Percentiles rank a stretch among this genome's conserved stretches.
Conservation (phyloP, 2,888 invertebrate genomes). For the Leptopilina drosophilae region DNA sequence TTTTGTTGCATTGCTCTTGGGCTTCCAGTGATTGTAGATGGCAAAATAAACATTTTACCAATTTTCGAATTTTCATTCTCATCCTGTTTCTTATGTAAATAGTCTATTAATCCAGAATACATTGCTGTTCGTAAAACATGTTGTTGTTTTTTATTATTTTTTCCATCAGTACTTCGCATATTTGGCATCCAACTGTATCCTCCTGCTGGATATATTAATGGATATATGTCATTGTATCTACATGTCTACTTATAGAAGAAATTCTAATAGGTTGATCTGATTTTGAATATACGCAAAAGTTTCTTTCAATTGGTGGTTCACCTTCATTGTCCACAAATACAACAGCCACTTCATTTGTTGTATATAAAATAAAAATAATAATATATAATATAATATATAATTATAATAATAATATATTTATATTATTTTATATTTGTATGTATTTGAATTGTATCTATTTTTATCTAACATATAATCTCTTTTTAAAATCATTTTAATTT, state of each 20-base stretch:
- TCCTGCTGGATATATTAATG: constrained; percentile 44
- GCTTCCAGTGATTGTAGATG: constrained; percentile 44
- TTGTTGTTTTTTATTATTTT: constrained; percentile 39
- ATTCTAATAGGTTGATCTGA: no score
- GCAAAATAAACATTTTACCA: constrained; percentile 48
- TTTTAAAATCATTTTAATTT: no score
- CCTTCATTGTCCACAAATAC: no score
- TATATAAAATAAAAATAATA: no score
- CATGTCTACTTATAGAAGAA: neutral
- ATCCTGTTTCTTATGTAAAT: neutral
- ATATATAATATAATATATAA: constrained; percentile 39
- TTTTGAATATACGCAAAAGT: no score
- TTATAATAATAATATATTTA: constrained; percentile 49
- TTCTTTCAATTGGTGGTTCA: no score
- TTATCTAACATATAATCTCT: no score
- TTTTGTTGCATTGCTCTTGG: no score
- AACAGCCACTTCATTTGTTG: no score
- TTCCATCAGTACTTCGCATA: constrained; percentile 7
- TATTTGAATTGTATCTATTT: no score
- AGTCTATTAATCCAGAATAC: neutral
- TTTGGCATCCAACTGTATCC: constrained; percentile 42
- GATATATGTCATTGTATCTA: constrained; percentile 38
- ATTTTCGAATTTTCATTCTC: constrained; percentile 37
- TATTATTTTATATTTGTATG: constrained; percentile 34
- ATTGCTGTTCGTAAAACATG: constrained; percentile 44